Conservation (phyloP, 2,888 invertebrate species). For the Drosophila mimica region DNA sequence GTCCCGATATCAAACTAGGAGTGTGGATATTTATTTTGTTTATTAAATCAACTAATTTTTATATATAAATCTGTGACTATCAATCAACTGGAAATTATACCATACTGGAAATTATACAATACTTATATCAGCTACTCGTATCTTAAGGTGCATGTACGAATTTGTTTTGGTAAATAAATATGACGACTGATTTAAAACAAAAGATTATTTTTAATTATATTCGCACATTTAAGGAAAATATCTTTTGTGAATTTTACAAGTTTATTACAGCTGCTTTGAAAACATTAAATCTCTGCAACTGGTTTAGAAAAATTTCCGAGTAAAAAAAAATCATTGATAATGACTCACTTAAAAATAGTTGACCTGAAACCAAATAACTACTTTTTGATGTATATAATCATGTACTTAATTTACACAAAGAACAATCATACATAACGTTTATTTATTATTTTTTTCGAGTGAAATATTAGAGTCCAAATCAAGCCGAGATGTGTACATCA, state of each 20-base stretch:
- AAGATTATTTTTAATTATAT: neutral
- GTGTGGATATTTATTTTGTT: conserved; percentile 28
- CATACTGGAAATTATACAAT: conserved; percentile 41
- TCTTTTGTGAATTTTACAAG: neutral
- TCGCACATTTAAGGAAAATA: neutral
- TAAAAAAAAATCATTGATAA: too few species aligned
- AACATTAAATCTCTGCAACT: neutral
- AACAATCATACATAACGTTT: too few species aligned
- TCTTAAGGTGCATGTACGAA: conserved; percentile 65
- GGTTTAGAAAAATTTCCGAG: too few species aligned
- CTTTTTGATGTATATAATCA: too few species aligned
- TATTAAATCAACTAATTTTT: conserved; percentile 5
- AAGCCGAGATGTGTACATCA: neutral
- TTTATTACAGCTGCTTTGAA: neutral
- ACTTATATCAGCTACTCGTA: conserved; percentile 49
- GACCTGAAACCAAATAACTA: too few species aligned
- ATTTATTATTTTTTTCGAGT: neutral
- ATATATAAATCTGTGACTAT: conserved; percentile 23
- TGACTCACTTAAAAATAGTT: neutral
- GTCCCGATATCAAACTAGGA: conserved; percentile 43
- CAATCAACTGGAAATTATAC: conserved; percentile 51
- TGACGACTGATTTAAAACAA: conserved; percentile 65
- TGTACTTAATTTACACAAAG: too few species aligned
- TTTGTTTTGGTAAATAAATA: conserved; percentile 75
- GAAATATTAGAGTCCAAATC: neutral